Conservation (phyloP, 2,888 invertebrate species). For the Hirudinaria manillensis region DNA sequence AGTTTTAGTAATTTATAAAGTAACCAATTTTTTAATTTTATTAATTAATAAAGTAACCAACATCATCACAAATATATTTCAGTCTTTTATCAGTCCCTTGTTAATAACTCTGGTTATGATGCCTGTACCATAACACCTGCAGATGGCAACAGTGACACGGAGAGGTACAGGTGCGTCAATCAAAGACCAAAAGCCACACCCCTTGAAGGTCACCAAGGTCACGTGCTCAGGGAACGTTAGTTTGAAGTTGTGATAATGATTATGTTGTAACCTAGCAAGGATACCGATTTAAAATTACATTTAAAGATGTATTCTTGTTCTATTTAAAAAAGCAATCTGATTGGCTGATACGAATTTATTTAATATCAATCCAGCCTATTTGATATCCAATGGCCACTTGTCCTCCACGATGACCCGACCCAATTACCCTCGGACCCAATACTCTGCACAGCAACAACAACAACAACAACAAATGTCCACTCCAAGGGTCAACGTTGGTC, state of each 20-base stretch:
- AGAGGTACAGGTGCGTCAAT: slow-evolving; percentile 10
- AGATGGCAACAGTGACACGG: neutral
- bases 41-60: too few relatives aligned
- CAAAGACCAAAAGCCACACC: neutral
- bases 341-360: too few relatives aligned
- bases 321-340: too few relatives aligned
- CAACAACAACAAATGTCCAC: slow-evolving; percentile 10
- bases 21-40: too few relatives aligned
- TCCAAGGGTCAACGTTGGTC: slow-evolving; percentile 14
- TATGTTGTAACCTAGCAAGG: too few relatives aligned
- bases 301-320: too few relatives aligned
- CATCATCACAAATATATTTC: too few relatives aligned
- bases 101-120: too few relatives aligned
- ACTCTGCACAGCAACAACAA: slow-evolving; percentile 26
- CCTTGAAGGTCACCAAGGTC: neutral
- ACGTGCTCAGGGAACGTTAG: neutral
- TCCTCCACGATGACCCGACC: slow-evolving; percentile 32
- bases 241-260: neutral
- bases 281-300: too few relatives aligned
- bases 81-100: too few relatives aligned
- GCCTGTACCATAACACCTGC: neutral
- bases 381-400: slow-evolving; percentile 22
- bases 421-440: slow-evolving; percentile 35
- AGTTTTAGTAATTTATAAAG: too few relatives aligned
- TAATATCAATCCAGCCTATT: slow-evolving; percentile 21